phyloP scores from a whole-genome alignment of 2,797 vertebrate species.

The Myotis myotis region DNA sequence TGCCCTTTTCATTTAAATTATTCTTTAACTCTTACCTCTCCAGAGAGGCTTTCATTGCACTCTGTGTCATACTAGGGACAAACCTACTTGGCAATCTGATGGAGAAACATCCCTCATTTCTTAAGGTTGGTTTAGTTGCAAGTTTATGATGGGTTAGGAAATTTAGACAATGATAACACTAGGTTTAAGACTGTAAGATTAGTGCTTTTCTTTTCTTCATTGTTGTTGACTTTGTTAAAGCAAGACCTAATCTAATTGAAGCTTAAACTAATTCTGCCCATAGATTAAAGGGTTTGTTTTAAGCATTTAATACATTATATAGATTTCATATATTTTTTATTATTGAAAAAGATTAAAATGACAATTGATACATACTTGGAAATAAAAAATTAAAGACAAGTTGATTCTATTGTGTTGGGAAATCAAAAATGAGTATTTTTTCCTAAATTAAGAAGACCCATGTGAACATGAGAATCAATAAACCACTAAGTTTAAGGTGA shows the following conservation, averaged over 20 bases:
- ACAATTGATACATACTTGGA: neutral
- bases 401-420: neutral
- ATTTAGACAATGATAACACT: neutral
- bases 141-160: neutral
- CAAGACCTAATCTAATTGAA: constrained; percentile 32
- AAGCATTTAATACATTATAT: neutral
- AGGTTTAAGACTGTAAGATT: neutral
- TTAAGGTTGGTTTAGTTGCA: neutral
- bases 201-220: neutral
- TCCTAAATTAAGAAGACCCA: neutral
- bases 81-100: neutral
- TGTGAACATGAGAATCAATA: neutral
- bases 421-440: neutral
- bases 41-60: neutral
- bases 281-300: neutral
- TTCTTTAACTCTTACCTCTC: neutral
- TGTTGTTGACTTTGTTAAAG: neutral
- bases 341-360: neutral
- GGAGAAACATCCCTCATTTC: neutral
- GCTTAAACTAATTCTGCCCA: constrained; percentile 20
- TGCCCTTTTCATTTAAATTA: constrained; percentile 2
- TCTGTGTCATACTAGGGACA: neutral
- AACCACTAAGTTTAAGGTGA: neutral
- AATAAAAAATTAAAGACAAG: neutral
- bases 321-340: neutral